Evolutionary conservation across 2,888 invertebrate genomes (phyloP).

Genomic region (Pedicia rivosa): DNA sequence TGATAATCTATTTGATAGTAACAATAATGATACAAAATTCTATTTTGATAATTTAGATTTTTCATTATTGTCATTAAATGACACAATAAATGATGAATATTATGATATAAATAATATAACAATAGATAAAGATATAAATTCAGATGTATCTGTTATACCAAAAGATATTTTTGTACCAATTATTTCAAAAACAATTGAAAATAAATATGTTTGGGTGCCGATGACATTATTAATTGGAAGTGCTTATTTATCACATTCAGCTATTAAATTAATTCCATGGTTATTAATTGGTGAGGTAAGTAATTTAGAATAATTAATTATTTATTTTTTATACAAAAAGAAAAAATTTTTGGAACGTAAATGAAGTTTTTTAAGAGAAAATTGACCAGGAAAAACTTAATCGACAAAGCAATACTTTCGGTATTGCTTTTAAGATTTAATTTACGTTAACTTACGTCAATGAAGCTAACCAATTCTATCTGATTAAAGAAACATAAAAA

Average conservation of each 20-base stretch:
- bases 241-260: constrained; percentile 51
- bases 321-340: too few species aligned
- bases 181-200: constrained; percentile 28
- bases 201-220: constrained; percentile 49
- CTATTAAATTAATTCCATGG: constrained; percentile 61
- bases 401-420: neutral
- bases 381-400: too few species aligned
- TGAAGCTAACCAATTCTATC: too few species aligned
- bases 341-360: too few species aligned
- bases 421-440: too few species aligned
- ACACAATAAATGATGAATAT: constrained; percentile 5
- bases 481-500: too few species aligned
- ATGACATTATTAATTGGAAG: constrained; percentile 44
- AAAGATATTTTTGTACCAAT: constrained; percentile 20
- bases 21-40: neutral
- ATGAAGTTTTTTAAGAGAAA: too few species aligned
- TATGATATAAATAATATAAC: neutral
- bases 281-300: constrained; percentile 60
- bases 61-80: neutral
- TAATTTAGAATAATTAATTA: neutral
- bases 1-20: neutral
- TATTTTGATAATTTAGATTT: neutral
- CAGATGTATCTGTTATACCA: constrained; percentile 8
- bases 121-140: constrained; percentile 1
- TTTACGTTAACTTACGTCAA: too few species aligned